These are phyloP conservation scores for Catocala sponsa DNA, from an alignment of 2,888 invertebrate genomes.

Conservation along the genomic window DNA sequence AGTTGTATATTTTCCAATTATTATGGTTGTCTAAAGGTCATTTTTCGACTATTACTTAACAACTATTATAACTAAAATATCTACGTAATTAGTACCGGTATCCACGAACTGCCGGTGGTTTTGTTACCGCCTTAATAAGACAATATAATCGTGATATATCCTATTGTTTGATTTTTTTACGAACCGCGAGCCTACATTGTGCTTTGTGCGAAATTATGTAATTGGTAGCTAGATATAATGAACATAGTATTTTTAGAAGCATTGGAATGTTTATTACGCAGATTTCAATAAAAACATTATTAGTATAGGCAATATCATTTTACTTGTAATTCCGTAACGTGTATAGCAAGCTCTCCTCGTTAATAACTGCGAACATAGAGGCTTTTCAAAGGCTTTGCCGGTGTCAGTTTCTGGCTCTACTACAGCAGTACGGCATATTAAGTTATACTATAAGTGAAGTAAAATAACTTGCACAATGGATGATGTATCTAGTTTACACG, in stretches of 20 bases:
- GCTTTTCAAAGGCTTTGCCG: too few species aligned
- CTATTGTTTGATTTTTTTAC: constrained; percentile 42
- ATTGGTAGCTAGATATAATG: neutral
- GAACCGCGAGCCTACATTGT: constrained; percentile 27
- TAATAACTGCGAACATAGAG: too few species aligned
- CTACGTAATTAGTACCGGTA: constrained; percentile 9
- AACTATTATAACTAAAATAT: neutral
- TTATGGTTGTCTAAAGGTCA: neutral
- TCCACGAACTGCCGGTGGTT: constrained; percentile 12
- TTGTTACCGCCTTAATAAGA: constrained; percentile 47
- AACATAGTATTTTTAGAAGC: neutral
- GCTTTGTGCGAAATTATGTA: constrained; percentile 27
- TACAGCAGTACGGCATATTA: too few species aligned
- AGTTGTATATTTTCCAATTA: too few species aligned
- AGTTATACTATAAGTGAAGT: too few species aligned
- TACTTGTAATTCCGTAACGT: too few species aligned
- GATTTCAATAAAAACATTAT: neutral
- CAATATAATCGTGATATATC: constrained; percentile 42
- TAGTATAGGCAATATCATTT: neutral
- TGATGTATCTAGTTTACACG: too few species aligned
- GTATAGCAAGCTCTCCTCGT: too few species aligned
- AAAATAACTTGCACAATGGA: too few species aligned
- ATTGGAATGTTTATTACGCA: neutral
- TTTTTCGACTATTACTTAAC: neutral
- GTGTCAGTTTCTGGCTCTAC: too few species aligned